Evolutionary conservation across 2,113 vertebrate genomes (phyloP), one percentile per base, ranked within the genome.

Genomic region (Urocynchramus pylzowi): DNA sequence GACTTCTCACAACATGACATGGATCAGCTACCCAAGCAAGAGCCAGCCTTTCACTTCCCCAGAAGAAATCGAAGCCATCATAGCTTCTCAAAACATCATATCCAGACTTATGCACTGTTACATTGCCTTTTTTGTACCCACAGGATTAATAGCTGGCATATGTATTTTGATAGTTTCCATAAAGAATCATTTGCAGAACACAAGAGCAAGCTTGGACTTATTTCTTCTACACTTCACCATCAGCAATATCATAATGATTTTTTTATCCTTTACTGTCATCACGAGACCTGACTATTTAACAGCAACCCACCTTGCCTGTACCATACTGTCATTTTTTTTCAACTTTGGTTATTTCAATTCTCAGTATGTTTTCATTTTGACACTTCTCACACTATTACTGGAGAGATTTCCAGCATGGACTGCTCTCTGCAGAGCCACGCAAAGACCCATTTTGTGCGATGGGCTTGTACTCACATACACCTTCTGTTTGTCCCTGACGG

Each of bases 221-320:
- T 41, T 98, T 63, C 96, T 99, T 74, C 95, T 96, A 39, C 93
- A 90, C 37, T 98, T 98, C 67, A 97, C 97, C 8, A 39, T 97
- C 85, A 95, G 97, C n/a, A 97, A 98, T 30, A 67, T 98, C 52
- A 71, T 98, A 24, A 95, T 98, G 33, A 95, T 98, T 19, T 69
- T 99, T 44, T 95, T 98, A 9, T 99, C 98, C 2, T 95, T 99
- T n/a, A 98, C 97, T 16, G 87, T 94, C 3, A 93, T 98, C 54
- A 41, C 90, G 4, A 97, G 98, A 60, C 99, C 98, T 1, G 9
- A 71, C 33, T 98, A 98, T 94, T 79, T 98, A 70, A 10, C 2
- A 33, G 84, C 92, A 42, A 97, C 98, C 9, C 91, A 83, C 28
- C 57, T 99, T 5, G 23, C 87, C 11, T 99, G 98, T 17, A 98